These are phyloP conservation scores for Nowickia ferox DNA, from an alignment of 2,888 invertebrate genomes.

Conservation along the genomic window DNA sequence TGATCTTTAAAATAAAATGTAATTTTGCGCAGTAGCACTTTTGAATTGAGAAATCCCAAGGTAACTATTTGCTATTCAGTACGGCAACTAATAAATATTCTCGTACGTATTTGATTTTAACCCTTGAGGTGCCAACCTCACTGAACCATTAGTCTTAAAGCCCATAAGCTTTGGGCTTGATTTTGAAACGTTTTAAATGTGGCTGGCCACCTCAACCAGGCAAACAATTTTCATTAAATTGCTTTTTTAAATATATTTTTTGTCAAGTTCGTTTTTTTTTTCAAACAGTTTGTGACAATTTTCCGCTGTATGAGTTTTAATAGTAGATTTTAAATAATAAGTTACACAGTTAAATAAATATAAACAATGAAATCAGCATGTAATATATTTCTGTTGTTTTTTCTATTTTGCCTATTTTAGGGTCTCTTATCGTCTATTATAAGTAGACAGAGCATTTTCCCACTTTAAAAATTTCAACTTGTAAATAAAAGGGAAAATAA, in stretches of 20 bases:
- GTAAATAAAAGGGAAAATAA: conserved; percentile 11
- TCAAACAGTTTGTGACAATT: conserved; percentile 69
- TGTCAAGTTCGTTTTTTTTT: conserved; percentile 17
- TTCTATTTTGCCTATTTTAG: conserved; percentile 5
- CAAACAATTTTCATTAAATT: conserved; percentile 36
- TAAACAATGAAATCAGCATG: neutral
- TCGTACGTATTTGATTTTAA: too few relatives aligned
- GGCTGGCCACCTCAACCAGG: conserved; percentile 39
- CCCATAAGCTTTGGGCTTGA: too few relatives aligned
- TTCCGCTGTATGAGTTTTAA: conserved; percentile 65
- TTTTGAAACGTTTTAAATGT: neutral
- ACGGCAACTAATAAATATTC: too few relatives aligned
- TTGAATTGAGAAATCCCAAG: too few relatives aligned
- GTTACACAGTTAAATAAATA: neutral
- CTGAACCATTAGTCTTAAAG: too few relatives aligned
- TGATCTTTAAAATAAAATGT: too few relatives aligned
- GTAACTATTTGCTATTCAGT: too few relatives aligned
- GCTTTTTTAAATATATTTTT: conserved; percentile 19
- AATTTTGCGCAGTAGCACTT: too few relatives aligned
- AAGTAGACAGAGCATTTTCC: conserved; percentile 10
- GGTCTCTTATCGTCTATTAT: conserved; percentile 21
- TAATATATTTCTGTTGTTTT: conserved; percentile 33
- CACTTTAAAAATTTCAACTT: conserved; percentile 24
- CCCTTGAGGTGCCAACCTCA: too few relatives aligned
- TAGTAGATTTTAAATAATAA: conserved; percentile 48